phyloP scores from a whole-genome alignment of 2,113 vertebrate genomes.

The Axis porcinus region DNA sequence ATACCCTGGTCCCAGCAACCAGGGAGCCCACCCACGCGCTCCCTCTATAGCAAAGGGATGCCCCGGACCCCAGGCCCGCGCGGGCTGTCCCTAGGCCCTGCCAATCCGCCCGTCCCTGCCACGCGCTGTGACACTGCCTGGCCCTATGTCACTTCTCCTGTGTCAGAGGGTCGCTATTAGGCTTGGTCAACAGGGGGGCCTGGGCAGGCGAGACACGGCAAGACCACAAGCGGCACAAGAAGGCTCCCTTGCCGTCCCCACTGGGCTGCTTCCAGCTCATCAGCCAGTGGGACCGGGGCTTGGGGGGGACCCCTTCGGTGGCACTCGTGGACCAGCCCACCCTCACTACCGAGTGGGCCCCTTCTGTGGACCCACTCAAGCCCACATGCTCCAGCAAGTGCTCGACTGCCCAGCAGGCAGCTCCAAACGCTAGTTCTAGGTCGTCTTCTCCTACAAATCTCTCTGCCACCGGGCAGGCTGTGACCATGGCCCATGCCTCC shows the following conservation, averaged over 20 bases:
- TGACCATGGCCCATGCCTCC: background rate
- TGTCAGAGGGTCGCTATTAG: background rate
- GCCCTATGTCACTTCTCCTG: background rate
- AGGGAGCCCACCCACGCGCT: background rate
- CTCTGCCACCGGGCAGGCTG: background rate
- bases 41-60: background rate
- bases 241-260: background rate
- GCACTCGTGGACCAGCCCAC: background rate
- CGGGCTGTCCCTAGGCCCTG: background rate
- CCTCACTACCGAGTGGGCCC: background rate
- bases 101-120: background rate
- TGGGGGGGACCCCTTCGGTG: background rate
- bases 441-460: background rate
- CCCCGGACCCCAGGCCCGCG: background rate
- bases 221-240: background rate
- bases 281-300: background rate
- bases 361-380: background rate
- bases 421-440: background rate
- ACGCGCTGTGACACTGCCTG: background rate
- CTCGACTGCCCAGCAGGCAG: background rate
- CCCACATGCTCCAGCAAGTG: background rate
- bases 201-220: background rate
- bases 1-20: background rate
- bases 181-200: background rate
- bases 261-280: background rate